A percentile compares a stretch with the other conserved stretches of the same genome.
Evolutionary conservation across 2,113 vertebrate species (phyloP).

Genomic region (Cercopithecus mona): DNA sequence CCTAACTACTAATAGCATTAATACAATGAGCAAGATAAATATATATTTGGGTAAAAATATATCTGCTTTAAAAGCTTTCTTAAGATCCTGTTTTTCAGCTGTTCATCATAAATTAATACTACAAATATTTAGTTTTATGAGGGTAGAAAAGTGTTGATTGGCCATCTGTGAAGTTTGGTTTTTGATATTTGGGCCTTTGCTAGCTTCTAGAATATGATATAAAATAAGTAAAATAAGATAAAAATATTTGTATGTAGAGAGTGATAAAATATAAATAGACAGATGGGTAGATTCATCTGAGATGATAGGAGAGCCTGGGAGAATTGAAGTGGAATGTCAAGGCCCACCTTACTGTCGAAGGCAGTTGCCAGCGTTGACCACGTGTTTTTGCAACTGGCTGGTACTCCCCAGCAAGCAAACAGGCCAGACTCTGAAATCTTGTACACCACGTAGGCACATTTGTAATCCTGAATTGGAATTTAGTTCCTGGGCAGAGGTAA

Average conservation of each 20-base stretch:
- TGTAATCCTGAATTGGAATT: not conserved
- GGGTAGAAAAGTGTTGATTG: not conserved
- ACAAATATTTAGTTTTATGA: not conserved
- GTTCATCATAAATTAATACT: not conserved
- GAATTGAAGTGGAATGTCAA: not conserved
- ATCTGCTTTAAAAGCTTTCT: not conserved
- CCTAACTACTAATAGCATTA: not conserved
- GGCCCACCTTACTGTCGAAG: not conserved
- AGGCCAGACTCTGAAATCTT: not conserved
- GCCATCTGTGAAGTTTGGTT: not conserved
- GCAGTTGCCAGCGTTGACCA: not conserved
- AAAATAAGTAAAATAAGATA: not conserved
- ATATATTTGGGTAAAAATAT: not conserved
- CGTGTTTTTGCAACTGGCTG: not conserved
- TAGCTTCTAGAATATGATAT: not conserved
- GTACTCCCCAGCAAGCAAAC: not conserved
- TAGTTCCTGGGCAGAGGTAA: conserved; percentile 16
- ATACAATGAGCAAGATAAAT: not conserved
- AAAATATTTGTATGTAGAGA: not conserved
- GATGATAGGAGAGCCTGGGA: not conserved
- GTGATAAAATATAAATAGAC: not conserved
- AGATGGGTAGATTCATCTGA: not conserved
- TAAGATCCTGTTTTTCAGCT: not conserved
- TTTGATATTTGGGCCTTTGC: not conserved
- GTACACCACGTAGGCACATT: not conserved